Evolutionary conservation across 2,888 invertebrate genomes (phyloP).

Genomic region (Napeogenes inachia): DNA sequence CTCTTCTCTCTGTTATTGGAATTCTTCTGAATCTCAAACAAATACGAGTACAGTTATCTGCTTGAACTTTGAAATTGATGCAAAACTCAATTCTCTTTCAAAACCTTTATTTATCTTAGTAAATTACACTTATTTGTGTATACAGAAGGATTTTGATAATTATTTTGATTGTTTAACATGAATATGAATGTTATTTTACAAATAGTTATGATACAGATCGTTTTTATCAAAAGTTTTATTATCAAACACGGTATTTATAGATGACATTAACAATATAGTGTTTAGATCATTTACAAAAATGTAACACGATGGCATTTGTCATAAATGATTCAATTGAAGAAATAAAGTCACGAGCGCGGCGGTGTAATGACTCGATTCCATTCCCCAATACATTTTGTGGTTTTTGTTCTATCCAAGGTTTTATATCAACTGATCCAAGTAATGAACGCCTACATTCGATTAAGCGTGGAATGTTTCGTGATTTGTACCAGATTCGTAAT

Average conservation of each 20-base stretch:
- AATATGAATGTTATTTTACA: too few relatives aligned
- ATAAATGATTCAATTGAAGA: too few relatives aligned
- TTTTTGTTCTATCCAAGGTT: constrained; percentile 65
- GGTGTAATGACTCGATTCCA: constrained; percentile 55
- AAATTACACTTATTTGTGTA: too few relatives aligned
- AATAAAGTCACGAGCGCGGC: too few relatives aligned
- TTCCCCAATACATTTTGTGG: constrained; percentile 67
- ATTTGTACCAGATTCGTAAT: constrained; percentile 63
- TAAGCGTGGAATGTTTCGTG: constrained; percentile 72
- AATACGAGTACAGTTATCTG: constrained; percentile 45
- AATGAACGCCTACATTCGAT: constrained; percentile 75
- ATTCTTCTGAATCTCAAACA: constrained; percentile 71
- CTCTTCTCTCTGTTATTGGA: constrained; percentile 50
- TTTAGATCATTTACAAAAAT: too few relatives aligned
- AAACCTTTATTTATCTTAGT: background rate
- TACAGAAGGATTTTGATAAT: too few relatives aligned
- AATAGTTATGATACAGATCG: too few relatives aligned
- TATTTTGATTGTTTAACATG: too few relatives aligned
- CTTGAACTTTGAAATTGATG: constrained; percentile 56
- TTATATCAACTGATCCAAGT: constrained; percentile 60
- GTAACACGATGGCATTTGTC: too few relatives aligned
- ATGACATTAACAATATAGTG: too few relatives aligned
- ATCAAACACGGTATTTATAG: too few relatives aligned
- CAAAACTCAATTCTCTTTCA: constrained; percentile 34
- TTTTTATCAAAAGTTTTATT: too few relatives aligned